Evolutionary conservation across 1,140 invertebrate genomes (phyloP), one percentile per base, ranked within the genome.

Genomic region (Proctacanthus coquilletti): DNA sequence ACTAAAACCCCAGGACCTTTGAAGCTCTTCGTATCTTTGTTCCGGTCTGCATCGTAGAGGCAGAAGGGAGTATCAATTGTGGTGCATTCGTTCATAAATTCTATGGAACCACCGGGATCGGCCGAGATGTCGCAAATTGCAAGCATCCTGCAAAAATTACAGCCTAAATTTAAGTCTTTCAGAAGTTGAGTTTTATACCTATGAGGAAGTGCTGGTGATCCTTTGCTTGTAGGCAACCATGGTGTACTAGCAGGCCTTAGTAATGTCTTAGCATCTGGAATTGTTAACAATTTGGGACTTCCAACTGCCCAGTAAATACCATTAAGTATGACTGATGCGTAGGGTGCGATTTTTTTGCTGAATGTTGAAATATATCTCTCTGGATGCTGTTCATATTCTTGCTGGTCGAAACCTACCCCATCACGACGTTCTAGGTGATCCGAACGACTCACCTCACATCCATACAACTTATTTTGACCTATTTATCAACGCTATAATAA

Each of bases 61-160:
- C 88, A 96, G 62, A 98, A 99, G 0, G 95, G 95, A 11, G 87
- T 95, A 53, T 99, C 95, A 36, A 99, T 99, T 0, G 94, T 98
- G 0, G 96, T 99, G 51, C 94, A 98, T 54, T 98, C 94, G 50
- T 94, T 93, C 94, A 99, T 98, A 52, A 99, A 98, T 65, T 99
- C 95, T 40, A 98, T 97, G 15, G 92, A 97, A 32, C 94, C 93
- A 11, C 94, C 94, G 1, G 95, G 95, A 67, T 99, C 96, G 2
- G 95, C 95, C 3, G 88, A 94, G 49, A 98, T 98, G 58, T 98
- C 95, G 60, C 94, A 98, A 51, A 98, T 93, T 5, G 77, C 84
- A 40, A 89, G 60, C 75, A 86, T 83, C 46, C 81, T 69, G 23
- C 8, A 27, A 27, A 27, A 36, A 30, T 30, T 9, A 13, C 9